A percentile compares a stretch with the other conserved stretches of the same genome.
Evolutionary conservation across 2,797 vertebrate species (phyloP).

Genomic region (Bradypodion ventrale): DNA sequence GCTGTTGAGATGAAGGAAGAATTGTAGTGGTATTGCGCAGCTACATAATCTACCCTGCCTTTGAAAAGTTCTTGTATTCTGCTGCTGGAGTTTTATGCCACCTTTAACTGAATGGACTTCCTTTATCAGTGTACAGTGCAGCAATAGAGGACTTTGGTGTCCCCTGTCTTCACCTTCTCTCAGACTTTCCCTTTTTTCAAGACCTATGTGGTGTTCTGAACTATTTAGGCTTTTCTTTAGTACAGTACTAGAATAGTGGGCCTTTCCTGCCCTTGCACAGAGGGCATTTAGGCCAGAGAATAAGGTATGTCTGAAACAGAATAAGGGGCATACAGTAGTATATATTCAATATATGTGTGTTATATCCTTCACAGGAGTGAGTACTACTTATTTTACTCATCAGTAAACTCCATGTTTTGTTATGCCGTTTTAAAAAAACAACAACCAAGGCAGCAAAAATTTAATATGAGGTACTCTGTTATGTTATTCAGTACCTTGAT

Average conservation of each 20-base stretch:
- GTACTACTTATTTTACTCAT: not conserved
- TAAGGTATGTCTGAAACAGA: not conserved
- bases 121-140: not conserved
- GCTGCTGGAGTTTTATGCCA: not conserved
- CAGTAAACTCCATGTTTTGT: not conserved
- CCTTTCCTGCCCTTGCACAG: not conserved
- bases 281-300: not conserved
- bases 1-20: not conserved
- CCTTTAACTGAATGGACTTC: not conserved
- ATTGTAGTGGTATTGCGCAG: not conserved
- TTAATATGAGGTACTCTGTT: not conserved
- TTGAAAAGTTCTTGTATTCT: not conserved
- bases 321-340: not conserved
- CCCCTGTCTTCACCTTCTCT: not conserved
- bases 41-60: not conserved
- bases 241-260: no score
- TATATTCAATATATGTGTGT: not conserved
- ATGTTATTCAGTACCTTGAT: not conserved
- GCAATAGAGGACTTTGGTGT: not conserved
- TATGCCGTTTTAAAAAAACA: not conserved
- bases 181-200: no score
- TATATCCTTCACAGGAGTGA: not conserved
- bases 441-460: not conserved
- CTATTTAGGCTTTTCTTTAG: not conserved
- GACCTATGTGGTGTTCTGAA: not conserved